Conservation (phyloP, 2,113 vertebrate genomes). For the Ibidorhyncha struthersii region DNA sequence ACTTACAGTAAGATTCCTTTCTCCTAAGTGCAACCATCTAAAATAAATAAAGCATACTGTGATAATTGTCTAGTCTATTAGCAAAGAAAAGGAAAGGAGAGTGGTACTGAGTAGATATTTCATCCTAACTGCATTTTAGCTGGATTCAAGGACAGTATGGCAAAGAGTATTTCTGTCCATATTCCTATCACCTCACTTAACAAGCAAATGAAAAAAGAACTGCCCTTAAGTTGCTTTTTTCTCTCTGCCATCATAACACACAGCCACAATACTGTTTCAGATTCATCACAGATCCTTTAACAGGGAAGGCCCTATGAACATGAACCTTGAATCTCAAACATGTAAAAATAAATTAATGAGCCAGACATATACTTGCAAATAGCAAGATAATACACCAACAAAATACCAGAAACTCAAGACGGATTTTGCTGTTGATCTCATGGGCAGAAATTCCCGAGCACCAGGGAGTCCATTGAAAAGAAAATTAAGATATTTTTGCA, state of each 20-base stretch:
- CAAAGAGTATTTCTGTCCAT: neutral
- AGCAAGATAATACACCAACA: neutral
- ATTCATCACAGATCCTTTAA: neutral
- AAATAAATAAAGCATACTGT: neutral
- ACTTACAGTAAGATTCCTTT: neutral
- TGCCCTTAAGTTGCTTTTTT: neutral
- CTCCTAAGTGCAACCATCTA: neutral
- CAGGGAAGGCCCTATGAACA: neutral
- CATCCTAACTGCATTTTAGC: neutral
- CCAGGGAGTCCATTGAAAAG: neutral
- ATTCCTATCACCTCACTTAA: neutral
- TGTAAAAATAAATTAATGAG: neutral
- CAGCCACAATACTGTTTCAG: neutral
- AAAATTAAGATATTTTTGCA: fast-evolving
- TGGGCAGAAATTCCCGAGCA: neutral
- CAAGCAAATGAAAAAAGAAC: neutral
- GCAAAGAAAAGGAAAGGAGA: neutral
- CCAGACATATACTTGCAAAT: neutral
- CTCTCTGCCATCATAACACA: neutral
- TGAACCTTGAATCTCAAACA: neutral
- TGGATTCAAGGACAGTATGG: neutral
- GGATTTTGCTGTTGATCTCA: neutral
- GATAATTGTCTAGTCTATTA: neutral
- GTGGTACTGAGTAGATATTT: neutral
- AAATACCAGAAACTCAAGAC: neutral